Conservation (phyloP, 2,888 invertebrate species). For the Eristalis pertinax region DNA sequence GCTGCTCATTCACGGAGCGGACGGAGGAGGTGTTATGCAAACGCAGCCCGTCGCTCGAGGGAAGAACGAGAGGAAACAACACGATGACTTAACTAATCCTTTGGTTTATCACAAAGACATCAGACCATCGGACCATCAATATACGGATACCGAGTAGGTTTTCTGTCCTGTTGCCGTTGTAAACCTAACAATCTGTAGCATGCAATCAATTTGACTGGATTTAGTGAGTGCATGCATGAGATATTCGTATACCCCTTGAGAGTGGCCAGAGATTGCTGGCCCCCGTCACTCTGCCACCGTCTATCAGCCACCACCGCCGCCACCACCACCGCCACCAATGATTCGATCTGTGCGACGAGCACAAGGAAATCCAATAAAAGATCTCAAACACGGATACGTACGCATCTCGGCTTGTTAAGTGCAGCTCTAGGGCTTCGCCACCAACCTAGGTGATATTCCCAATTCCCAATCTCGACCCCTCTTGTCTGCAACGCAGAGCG, state of each 20-base stretch:
- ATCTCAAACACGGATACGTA: conserved; percentile 71
- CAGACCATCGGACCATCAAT: conserved; percentile 54
- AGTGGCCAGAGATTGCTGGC: conserved; percentile 29
- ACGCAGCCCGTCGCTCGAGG: neutral
- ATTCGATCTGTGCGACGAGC: conserved; percentile 59
- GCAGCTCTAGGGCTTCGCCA: conserved; percentile 70
- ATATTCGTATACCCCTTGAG: conserved; percentile 34
- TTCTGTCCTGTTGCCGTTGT: conserved; percentile 64
- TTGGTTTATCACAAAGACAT: conserved; percentile 69
- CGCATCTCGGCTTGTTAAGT: conserved; percentile 69
- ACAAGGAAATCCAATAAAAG: conserved; percentile 71
- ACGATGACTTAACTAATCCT: conserved; percentile 71
- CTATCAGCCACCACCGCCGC: neutral
- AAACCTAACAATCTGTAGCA: conserved; percentile 67
- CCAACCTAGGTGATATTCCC: conserved; percentile 31
- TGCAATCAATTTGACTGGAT: conserved; percentile 71
- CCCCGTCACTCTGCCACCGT: conserved; percentile 13
- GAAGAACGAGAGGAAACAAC: conserved; percentile 9
- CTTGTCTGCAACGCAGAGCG: neutral
- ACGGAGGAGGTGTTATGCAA: conserved; percentile 55
- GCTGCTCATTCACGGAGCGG: neutral
- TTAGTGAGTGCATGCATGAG: conserved; percentile 68
- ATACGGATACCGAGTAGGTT: conserved; percentile 38
- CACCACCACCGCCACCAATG: conserved; percentile 21
- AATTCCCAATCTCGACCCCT: neutral